A percentile compares a stretch with the other conserved stretches of the same genome.
phyloP scores from a whole-genome alignment of 2,888 invertebrate species.

The Nomada goodeniana region DNA sequence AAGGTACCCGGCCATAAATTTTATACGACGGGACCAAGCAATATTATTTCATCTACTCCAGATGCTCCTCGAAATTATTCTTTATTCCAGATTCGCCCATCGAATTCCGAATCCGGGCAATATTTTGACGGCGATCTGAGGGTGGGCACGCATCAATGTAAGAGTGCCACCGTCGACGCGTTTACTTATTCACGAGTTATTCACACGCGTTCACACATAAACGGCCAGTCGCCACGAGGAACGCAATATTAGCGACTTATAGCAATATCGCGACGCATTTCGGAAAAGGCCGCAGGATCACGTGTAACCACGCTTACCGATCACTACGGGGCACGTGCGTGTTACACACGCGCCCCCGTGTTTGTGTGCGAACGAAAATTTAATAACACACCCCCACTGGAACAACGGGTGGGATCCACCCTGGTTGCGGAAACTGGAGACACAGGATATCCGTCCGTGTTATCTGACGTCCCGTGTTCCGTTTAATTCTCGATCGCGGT shows the following conservation, averaged over 20 bases:
- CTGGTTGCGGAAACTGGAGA: not conserved
- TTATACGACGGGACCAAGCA: not conserved
- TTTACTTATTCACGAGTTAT: conserved; percentile 33
- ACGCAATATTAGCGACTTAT: conserved; percentile 73
- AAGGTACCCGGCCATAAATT: too few species aligned
- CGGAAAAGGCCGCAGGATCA: conserved; percentile 40
- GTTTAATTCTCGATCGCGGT: not conserved
- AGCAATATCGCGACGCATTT: conserved; percentile 68
- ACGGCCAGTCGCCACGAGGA: conserved; percentile 10
- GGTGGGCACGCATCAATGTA: conserved; percentile 3
- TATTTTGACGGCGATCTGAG: not conserved
- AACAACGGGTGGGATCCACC: not conserved
- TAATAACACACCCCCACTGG: conserved; percentile 13
- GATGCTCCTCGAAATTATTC: not conserved
- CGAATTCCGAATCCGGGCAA: not conserved
- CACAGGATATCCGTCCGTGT: not conserved
- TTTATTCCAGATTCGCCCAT: not conserved
- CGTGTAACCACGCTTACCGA: conserved; percentile 43
- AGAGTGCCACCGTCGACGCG: not conserved
- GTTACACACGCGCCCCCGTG: conserved; percentile 29
- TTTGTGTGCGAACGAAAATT: conserved; percentile 47
- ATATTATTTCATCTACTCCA: not conserved
- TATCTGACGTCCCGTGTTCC: not conserved
- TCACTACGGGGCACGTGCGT: conserved; percentile 39
- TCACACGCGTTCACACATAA: not conserved